phyloP scores from a whole-genome alignment of 2,888 invertebrate species.

The Ichneumoninae sp. region DNA sequence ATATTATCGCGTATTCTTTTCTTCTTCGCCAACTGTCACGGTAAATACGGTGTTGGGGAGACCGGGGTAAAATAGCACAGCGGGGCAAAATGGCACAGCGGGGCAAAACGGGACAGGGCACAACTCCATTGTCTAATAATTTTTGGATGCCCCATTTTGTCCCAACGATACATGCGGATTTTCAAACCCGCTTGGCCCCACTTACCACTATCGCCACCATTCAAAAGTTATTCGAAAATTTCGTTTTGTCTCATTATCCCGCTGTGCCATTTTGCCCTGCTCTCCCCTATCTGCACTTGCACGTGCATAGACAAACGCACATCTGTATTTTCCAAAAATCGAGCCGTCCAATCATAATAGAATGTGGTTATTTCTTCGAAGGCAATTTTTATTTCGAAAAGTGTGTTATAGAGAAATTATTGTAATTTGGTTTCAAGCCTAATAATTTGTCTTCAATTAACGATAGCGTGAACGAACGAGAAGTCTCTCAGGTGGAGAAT shows the following conservation, averaged over 20 bases:
- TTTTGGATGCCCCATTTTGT: too few species aligned
- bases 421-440: background rate
- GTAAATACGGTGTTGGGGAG: background rate
- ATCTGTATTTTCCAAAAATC: background rate
- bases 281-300: background rate
- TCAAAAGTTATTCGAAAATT: too few species aligned
- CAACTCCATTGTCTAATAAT: too few species aligned
- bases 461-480: background rate
- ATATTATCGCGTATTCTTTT: background rate
- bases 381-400: background rate
- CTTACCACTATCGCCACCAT: too few species aligned
- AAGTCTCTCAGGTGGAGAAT: background rate
- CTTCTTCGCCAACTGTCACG: background rate
- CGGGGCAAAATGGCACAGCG: too few species aligned
- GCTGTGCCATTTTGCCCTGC: too few species aligned
- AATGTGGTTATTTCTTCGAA: background rate
- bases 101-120: too few species aligned
- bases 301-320: background rate
- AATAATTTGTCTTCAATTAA: background rate
- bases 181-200: too few species aligned
- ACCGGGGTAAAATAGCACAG: too few species aligned
- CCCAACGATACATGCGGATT: too few species aligned
- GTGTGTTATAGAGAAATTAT: background rate
- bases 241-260: too few species aligned
- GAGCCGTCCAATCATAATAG: background rate